phyloP scores from a whole-genome alignment of 2,113 vertebrate species.

The Amia ocellicauda region DNA sequence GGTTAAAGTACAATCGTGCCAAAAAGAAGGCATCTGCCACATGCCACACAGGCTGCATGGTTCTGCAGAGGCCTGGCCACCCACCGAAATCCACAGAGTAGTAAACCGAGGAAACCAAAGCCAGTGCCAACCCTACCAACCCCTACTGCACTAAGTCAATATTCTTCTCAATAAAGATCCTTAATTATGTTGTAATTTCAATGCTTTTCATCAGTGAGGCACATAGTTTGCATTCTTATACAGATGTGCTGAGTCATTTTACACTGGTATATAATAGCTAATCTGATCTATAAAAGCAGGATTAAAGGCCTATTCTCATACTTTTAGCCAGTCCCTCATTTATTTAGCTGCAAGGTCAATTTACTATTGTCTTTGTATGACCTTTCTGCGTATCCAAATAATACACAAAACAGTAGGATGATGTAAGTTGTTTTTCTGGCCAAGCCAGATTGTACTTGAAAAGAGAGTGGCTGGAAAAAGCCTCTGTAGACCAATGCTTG shows the following conservation, averaged over 20 bases:
- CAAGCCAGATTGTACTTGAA: slow-evolving; percentile 3
- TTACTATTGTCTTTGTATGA: slow-evolving; percentile 20
- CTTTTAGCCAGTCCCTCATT: slow-evolving; percentile 18
- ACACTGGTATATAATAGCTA: slow-evolving; percentile 3
- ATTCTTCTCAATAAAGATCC: not conserved
- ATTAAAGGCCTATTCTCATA: slow-evolving; percentile 11
- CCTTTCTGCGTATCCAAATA: slow-evolving; percentile 11
- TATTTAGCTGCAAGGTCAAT: slow-evolving; percentile 4
- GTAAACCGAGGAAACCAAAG: not conserved
- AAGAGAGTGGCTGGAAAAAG: not conserved
- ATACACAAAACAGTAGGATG: slow-evolving; percentile 28
- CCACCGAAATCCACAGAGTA: too few species aligned
- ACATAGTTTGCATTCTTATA: slow-evolving; percentile 11
- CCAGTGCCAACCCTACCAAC: too few species aligned
- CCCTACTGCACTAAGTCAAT: too few species aligned
- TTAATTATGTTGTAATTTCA: not conserved
- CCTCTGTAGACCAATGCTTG: not conserved
- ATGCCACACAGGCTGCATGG: too few species aligned
- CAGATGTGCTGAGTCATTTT: slow-evolving; percentile 5
- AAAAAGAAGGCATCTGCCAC: too few species aligned
- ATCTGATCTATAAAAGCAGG: slow-evolving; percentile 1
- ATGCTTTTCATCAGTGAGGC: not conserved
- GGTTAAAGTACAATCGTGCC: too few species aligned
- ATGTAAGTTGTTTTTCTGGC: slow-evolving; percentile 33
- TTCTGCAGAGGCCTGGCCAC: too few species aligned